Conservation (phyloP, 2,797 vertebrate genomes). For the Garrulus glandarius region DNA sequence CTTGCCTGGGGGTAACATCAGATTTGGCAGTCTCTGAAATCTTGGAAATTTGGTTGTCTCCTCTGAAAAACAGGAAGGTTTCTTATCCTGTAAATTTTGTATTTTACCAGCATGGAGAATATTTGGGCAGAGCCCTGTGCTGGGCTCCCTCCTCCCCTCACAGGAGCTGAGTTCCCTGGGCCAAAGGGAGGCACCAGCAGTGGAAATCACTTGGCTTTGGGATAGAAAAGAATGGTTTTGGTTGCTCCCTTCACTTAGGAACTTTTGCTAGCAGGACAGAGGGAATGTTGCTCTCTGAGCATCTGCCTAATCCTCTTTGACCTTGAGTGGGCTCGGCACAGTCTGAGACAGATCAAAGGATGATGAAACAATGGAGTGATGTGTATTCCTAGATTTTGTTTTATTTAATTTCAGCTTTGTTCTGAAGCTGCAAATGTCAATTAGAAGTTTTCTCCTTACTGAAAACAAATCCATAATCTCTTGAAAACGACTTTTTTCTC, state of each 20-base stretch:
- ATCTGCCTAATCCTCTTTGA: background rate
- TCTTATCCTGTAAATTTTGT: background rate
- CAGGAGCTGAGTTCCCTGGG: background rate
- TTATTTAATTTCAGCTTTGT: background rate
- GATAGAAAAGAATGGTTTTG: background rate
- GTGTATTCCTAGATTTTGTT: background rate
- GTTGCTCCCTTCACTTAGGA: background rate
- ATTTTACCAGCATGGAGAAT: background rate
- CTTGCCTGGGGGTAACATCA: background rate
- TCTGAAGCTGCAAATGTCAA: fast-evolving
- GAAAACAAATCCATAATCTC: background rate
- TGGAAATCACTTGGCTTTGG: background rate
- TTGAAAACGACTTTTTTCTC: background rate
- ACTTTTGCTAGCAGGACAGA: background rate
- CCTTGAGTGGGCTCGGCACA: background rate
- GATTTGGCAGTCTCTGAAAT: background rate
- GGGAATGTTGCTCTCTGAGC: background rate
- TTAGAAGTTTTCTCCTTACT: background rate
- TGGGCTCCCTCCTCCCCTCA: background rate
- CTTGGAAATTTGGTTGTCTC: background rate
- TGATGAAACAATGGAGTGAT: background rate
- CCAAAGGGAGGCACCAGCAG: background rate
- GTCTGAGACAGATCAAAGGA: background rate
- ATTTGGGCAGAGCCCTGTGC: background rate
- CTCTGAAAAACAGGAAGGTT: background rate